Base-by-base conservation (phyloP, 2,113 vertebrate genomes). In the Zosterops borbonicus region DNA sequence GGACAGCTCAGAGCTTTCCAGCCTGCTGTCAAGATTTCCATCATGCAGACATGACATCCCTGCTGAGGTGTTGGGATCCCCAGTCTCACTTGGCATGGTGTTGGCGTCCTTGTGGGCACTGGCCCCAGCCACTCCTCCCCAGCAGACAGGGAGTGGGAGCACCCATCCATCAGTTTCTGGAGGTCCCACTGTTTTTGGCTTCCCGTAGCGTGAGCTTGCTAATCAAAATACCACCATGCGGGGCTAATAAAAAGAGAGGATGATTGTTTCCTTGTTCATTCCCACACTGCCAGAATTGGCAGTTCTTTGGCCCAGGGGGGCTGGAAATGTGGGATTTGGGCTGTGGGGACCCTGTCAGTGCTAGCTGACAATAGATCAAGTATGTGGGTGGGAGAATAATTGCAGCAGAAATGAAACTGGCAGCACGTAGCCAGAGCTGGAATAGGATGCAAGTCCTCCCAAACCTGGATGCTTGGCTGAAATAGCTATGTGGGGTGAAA, bases 211-310 rank as follows among this genome's bases (percentile, higher is more conserved):
- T 41, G 59, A 64, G n/a, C 64, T 76, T 3, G 3, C 42, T 69
- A 80, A 70, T 85, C 83, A 92, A 89, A 95, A 87, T 50, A 81
- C 19, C 0, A 0, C 91, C 94, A 70, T 70, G 84, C 35, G 58
- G 77, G 89, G 68, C 74, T 88, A 68, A 88, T 89, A 87, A 85
- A 81, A 79, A 83, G 63, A 83, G 59, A 87, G 83, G 77, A 73
- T 75, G 56, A 89, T 95, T 96, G 64, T 81, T 91, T 86, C 74
- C 83, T 78, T 87, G 82, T 59, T 77, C 5, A 5, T 91, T 92
- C 59, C 59, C 49, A 13, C 65, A 18, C 35, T 90, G 92, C 81
- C n/a, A 59, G 44, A 91, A 78, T 41, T 46, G 59, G 80, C 90
- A 83, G 90, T 41, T 86, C 69, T 82, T 59, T 92, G 90, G 75